Evolutionary conservation across 2,113 vertebrate genomes (phyloP), one percentile per base, ranked within the genome.

Genomic region (Melospiza melodia): DNA sequence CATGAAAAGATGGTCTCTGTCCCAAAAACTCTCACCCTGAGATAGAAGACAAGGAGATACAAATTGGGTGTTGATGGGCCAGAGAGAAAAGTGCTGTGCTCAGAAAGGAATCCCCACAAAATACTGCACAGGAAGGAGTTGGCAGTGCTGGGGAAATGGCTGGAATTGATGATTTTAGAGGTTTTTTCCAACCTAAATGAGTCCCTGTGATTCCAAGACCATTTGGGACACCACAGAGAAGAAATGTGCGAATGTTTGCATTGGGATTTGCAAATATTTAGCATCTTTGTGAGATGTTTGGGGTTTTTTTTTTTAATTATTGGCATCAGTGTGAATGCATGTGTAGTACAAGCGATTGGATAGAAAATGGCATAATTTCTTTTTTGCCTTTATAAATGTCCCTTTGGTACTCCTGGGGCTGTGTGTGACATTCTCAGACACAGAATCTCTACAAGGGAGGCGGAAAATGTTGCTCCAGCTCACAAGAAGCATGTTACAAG

Each of bases 21-120:
- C 92, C 94, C 79, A 66, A 67, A 69, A 88, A 73, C 46, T 77
- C 75, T 79, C 82, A 88, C 54, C 72, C 72, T 81, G 95, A 74
- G 76, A 80, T 74, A 66, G 33, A 66, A 84, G 75, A 71, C 17
- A 30, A 68, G 55, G 33, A 84, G 72, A 67, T 43, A 61, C 6
- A 75, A 90, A 87, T 44, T 22, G 43, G 24, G 39, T 77, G 37
- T 77, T 1, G 3, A 31, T 28, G 39, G 80, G 65, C 68, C 46
- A 66, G 58, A 86, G 44, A 76, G 55, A 73, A 86, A 92, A 93
- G 35, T 25, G n/a, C 79, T 84, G 51, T 27, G 39, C 79, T 84
- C 46, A 62, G 43, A 35, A 51, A 77, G 61, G 33, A 6, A 19
- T 21, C 18, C 46, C 57, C n/a, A 31, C 55, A 48, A 67, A 79